These are phyloP conservation scores for Chaetoderma sp. DNA, from an alignment of 2,888 invertebrate genomes.

Conservation along the genomic window DNA sequence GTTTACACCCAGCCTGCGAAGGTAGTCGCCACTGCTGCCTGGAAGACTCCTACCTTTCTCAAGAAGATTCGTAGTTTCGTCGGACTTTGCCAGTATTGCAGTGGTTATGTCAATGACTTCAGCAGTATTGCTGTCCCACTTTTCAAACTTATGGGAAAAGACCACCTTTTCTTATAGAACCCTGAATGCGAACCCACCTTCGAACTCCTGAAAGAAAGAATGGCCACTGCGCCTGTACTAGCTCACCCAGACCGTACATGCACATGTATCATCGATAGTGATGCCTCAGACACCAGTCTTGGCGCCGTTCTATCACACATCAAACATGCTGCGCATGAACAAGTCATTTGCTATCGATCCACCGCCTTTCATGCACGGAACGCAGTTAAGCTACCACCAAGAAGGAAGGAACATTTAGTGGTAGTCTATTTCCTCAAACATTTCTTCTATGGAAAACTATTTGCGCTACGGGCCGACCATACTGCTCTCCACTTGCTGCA, in stretches of 20 bases:
- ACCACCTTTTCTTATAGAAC: slow-evolving; percentile 2
- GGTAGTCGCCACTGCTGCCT: neutral
- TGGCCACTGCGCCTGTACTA: slow-evolving; percentile 8
- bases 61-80: slow-evolving; percentile 3
- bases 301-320: neutral
- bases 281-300: slow-evolving; percentile 6
- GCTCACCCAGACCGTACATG: slow-evolving; percentile 5
- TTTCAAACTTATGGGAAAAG: neutral
- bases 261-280: slow-evolving; percentile 10
- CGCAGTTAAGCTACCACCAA: too few species aligned
- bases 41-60: slow-evolving; percentile 5
- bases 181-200: neutral
- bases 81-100: slow-evolving; percentile 9
- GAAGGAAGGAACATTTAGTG: too few species aligned
- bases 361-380: too few species aligned
- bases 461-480: too few species aligned
- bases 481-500: too few species aligned
- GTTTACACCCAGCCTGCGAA: slow-evolving; percentile 7
- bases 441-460: too few species aligned
- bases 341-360: too few species aligned
- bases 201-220: neutral
- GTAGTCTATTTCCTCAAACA: too few species aligned
- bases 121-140: slow-evolving; percentile 7
- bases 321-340: neutral
- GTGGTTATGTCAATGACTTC: slow-evolving; percentile 7